Conservation (phyloP, 2,888 invertebrate species). For the Eustalomyia histrio region DNA sequence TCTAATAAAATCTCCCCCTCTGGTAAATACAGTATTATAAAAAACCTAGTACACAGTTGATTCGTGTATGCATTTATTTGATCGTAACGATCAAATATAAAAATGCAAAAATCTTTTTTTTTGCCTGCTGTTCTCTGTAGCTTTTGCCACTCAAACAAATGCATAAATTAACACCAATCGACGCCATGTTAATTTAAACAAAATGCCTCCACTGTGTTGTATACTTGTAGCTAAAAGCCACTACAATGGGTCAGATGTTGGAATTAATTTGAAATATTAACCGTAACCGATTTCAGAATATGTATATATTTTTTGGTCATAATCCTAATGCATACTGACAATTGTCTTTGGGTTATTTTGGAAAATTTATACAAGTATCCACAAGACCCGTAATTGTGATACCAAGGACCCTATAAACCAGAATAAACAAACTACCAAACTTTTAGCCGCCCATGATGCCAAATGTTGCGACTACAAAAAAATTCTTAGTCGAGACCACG, state of each 20-base stretch:
- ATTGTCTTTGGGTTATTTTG: no score
- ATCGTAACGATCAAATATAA: constrained; percentile 60
- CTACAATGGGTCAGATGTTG: not conserved
- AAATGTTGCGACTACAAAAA: no score
- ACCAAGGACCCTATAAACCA: no score
- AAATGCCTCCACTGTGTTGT: constrained; percentile 55
- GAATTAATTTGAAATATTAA: no score
- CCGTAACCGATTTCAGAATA: no score
- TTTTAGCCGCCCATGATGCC: no score
- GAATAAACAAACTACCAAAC: no score
- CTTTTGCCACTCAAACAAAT: constrained; percentile 60
- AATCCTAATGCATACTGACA: no score
- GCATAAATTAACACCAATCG: constrained; percentile 76
- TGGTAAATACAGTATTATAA: constrained; percentile 40
- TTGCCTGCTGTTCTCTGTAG: constrained; percentile 35
- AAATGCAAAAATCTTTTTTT: constrained; percentile 31
- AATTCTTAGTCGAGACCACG: no score
- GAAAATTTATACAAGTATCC: no score
- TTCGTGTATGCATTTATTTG: constrained; percentile 39
- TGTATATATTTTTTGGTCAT: no score
- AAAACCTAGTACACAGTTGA: not conserved
- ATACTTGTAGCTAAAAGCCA: not conserved
- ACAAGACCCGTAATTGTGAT: no score
- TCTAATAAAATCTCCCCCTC: constrained; percentile 59
- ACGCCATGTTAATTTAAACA: constrained; percentile 59